phyloP scores from a whole-genome alignment of 2,797 vertebrate genomes.

The Glossophaga mutica region DNA sequence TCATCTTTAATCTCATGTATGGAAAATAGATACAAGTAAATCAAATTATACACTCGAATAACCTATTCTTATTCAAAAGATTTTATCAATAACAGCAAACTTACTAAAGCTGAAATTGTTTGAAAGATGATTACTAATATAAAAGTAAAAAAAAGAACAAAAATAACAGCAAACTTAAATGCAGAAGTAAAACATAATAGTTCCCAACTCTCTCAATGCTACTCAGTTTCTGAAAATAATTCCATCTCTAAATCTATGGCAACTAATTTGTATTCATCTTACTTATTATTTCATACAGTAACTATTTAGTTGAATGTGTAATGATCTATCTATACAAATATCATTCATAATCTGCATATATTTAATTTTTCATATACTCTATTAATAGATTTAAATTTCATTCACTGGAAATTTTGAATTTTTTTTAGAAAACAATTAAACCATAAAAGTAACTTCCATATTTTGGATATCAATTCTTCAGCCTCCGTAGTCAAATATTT shows the following conservation, averaged over 20 bases:
- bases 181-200: not conserved
- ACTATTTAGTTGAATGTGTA: not conserved
- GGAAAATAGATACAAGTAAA: not conserved
- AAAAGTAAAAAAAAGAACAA: not conserved
- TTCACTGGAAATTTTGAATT: not conserved
- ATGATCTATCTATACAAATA: not conserved
- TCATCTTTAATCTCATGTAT: not conserved
- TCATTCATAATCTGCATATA: not conserved
- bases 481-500: not conserved
- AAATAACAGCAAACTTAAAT: not conserved
- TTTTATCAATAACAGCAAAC: not conserved
- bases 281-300: not conserved
- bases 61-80: not conserved
- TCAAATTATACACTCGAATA: not conserved
- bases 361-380: constrained; percentile 20
- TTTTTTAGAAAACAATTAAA: constrained; percentile 9
- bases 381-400: not conserved
- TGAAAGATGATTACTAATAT: not conserved
- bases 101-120: not conserved
- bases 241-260: not conserved
- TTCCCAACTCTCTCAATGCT: not conserved
- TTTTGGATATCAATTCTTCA: not conserved
- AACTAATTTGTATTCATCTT: not conserved
- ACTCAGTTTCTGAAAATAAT: not conserved
- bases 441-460: not conserved